Percentiles rank a stretch among this genome's conserved stretches.
Conservation (phyloP, 2,113 vertebrate genomes). For the Urocynchramus pylzowi region DNA sequence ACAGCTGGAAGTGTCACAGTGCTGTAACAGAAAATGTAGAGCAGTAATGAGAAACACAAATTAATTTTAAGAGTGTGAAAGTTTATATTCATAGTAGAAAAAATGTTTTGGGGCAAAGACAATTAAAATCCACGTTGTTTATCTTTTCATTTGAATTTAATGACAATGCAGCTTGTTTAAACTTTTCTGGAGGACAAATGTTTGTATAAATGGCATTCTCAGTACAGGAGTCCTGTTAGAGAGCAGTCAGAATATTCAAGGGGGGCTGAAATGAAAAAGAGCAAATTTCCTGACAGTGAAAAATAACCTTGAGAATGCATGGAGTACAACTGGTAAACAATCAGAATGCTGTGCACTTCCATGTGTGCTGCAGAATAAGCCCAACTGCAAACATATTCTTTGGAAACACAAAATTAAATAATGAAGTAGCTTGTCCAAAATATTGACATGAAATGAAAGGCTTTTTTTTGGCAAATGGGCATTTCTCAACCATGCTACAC, state of each 20-base stretch:
- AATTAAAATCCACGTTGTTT: not conserved
- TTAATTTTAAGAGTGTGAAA: not conserved
- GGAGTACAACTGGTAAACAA: not conserved
- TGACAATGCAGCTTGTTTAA: not conserved
- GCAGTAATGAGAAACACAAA: not conserved
- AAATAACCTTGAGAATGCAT: not conserved
- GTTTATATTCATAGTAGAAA: conserved; percentile 41
- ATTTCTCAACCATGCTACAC: not conserved
- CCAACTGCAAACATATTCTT: not conserved
- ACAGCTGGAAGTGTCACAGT: not conserved
- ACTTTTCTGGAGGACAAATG: not conserved
- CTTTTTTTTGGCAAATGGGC: not conserved
- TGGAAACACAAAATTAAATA: not conserved
- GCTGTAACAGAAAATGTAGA: not conserved
- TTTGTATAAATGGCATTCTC: not conserved
- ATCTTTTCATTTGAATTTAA: conserved; percentile 44
- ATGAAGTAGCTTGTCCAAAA: not conserved
- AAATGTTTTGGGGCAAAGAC: conserved; percentile 24
- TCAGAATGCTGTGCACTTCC: not conserved
- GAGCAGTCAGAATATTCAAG: not conserved
- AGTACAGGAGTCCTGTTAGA: not conserved
- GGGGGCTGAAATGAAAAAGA: not conserved
- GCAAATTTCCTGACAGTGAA: not conserved
- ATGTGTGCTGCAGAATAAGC: not conserved
- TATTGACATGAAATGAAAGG: not conserved